Base-by-base conservation (phyloP, 2,888 invertebrate genomes). In the Nesidiocoris tenuis region DNA sequence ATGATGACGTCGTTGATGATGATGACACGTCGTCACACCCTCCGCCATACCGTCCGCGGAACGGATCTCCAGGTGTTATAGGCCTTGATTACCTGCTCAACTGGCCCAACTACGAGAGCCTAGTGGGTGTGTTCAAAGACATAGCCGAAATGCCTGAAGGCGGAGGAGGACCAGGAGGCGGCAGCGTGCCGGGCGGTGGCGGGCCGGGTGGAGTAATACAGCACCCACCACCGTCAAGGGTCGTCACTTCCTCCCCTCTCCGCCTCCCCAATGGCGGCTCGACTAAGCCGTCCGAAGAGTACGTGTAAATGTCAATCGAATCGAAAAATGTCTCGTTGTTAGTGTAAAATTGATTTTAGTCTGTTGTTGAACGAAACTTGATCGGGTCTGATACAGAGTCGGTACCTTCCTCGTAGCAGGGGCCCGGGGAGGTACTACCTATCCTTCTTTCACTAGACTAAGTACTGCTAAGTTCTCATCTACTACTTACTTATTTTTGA, bases 21-120 rank as follows among this genome's bases (percentile, higher is more conserved):
- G 39, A 39, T 39, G 85, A 94, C 68, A 39, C 39, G 12, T 39
- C 39, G 39, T 90, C 91, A 2, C 91, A 91, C 80, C 89, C 91
- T 82, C 39, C 39, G 39, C 91, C 92, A 65, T 95, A 94, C 82
- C 87, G 94, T 79, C 92, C 93, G 78, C 88, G 90, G 0, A 91
- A 90, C 82, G 92, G 91, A 67, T 92, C 93, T 0, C 91, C 93
- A 0, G 90, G 91, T 1, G 91, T 93, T 2, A 87, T 96, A 64
- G 94, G 95, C 74, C 96, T 96, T 95, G 96, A 97, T 83, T 95
- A 96, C 83, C 85, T 96, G 79, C 87, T 97, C 76, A 96, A 96
- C 84, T 97, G 96, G 96, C 95, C 96, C 19, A 96, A 95, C 85
- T 97, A 96, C 84, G 95, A 96, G 84, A 95, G 93, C 83, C 88